Conservation (phyloP, 2,113 vertebrate species). For the Trochalopteron elliotii region DNA sequence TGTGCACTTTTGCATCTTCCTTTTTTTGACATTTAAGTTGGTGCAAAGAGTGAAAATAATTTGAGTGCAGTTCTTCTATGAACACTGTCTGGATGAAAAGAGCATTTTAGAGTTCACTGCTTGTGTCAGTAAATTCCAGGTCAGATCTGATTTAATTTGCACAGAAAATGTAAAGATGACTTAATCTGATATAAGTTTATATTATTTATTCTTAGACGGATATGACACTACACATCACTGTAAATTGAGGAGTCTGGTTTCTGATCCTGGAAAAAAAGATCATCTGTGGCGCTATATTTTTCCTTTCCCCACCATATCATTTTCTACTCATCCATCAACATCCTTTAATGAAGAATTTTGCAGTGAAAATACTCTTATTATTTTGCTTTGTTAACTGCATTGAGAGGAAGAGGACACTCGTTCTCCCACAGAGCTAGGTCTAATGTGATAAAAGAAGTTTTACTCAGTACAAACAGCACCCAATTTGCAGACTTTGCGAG, state of each 20-base stretch:
- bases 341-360: neutral
- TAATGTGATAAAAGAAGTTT: neutral
- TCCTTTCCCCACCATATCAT: neutral
- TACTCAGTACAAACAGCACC: neutral
- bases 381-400: neutral
- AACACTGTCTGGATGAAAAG: neutral
- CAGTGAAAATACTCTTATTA: neutral
- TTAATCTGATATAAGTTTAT: neutral
- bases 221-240: neutral
- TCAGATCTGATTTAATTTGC: conserved; percentile 4
- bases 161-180: neutral
- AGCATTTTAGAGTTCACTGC: neutral
- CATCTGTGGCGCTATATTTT: neutral
- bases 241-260: neutral
- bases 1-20: neutral
- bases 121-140: conserved; percentile 26
- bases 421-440: neutral
- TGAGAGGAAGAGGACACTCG: neutral
- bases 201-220: neutral
- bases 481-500: neutral
- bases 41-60: neutral
- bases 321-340: neutral
- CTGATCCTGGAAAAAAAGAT: neutral
- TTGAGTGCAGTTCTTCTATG: neutral
- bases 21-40: conserved; percentile 15